A percentile compares a stretch with the other conserved stretches of the same genome.
These are phyloP conservation scores for Scophthalmus maximus DNA, from an alignment of 2,113 vertebrate species.

Conservation along the genomic window DNA sequence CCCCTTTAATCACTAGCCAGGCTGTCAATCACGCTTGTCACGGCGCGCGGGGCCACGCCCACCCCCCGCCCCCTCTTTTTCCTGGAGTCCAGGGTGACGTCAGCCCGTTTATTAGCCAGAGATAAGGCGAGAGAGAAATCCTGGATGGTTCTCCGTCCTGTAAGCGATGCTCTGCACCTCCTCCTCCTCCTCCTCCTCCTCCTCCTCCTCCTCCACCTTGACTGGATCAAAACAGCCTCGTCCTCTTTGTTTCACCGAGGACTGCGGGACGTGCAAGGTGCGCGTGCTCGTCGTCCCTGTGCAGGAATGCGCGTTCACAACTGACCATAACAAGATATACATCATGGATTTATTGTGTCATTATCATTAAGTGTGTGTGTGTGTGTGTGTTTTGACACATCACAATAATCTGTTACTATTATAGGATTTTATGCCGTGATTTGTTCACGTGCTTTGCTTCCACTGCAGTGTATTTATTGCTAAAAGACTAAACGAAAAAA, in stretches of 20 bases:
- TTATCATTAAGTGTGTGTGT: neutral
- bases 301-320: constrained; percentile 67
- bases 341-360: neutral
- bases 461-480: neutral
- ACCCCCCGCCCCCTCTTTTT: constrained; percentile 73
- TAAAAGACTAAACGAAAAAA: too few species aligned
- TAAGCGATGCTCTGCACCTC: constrained; percentile 52
- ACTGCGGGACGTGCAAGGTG: constrained; percentile 30
- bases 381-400: neutral
- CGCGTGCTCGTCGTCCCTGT: constrained; percentile 43
- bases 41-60: neutral
- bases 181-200: constrained; percentile 23
- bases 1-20: constrained; percentile 66
- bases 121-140: constrained; percentile 53
- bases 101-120: constrained; percentile 64
- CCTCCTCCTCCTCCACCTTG: constrained; percentile 9
- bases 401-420: neutral
- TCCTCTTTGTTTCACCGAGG: constrained; percentile 73
- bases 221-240: constrained; percentile 60
- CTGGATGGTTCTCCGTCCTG: constrained; percentile 52
- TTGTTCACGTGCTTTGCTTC: neutral
- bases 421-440: too few species aligned
- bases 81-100: constrained; percentile 70
- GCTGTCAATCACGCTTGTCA: constrained; percentile 62
- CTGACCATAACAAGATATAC: constrained; percentile 17